Conservation (phyloP, 2,888 invertebrate genomes). For the Drosophila sordidula region DNA sequence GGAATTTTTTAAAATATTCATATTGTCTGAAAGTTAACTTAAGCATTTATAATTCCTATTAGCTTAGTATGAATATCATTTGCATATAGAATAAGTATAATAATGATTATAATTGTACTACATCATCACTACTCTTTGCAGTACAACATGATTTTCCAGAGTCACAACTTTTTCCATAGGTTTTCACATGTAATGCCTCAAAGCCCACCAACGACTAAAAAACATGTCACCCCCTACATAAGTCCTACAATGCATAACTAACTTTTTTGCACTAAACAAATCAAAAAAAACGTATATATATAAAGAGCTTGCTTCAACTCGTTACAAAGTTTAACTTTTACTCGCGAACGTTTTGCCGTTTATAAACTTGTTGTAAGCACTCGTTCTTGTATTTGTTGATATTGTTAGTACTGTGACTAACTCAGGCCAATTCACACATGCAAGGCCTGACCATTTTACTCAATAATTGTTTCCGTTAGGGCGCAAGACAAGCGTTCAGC, state of each 20-base stretch:
- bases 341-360: conserved; percentile 49
- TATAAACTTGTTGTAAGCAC: conserved; percentile 33
- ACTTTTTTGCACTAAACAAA: conserved; percentile 22
- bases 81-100: background rate
- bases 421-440: conserved; percentile 22
- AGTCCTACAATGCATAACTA: conserved; percentile 6
- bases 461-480: conserved; percentile 46
- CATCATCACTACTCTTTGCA: conserved; percentile 8
- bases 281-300: conserved; percentile 5
- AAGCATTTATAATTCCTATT: background rate
- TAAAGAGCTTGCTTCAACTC: conserved; percentile 35
- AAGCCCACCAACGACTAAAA: background rate
- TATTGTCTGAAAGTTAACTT: conserved; percentile 1
- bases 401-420: conserved; percentile 9
- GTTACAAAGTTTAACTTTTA: conserved; percentile 49
- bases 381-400: conserved; percentile 20
- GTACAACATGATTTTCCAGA: background rate
- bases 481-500: conserved; percentile 11
- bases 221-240: background rate
- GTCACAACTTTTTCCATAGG: conserved; percentile 1
- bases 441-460: conserved; percentile 28
- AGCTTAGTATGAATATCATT: background rate
- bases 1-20: conserved; percentile 18
- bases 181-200: background rate
- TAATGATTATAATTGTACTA: background rate